Conservation (phyloP, 2,113 vertebrate species). For the Sapayoa aenigma region DNA sequence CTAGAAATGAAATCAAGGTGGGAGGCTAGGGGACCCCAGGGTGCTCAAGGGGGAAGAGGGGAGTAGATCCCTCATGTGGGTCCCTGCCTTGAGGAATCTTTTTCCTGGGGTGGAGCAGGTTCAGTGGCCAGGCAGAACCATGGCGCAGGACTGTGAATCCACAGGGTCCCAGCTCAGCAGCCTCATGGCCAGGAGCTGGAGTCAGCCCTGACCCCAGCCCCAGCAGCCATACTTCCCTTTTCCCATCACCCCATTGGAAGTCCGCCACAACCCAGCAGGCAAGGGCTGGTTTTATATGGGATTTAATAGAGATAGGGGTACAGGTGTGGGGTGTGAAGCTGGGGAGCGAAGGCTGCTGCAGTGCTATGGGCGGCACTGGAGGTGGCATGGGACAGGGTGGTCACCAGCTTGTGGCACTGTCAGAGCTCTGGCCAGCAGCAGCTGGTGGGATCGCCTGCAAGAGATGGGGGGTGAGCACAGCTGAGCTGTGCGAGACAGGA, state of each 20-base stretch:
- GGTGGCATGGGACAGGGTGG: rapidly evolving
- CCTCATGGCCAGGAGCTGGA: not conserved
- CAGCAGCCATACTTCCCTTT: not conserved
- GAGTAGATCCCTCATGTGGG: not conserved
- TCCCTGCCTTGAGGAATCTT: not conserved
- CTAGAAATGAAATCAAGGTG: not conserved
- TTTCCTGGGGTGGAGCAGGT: not conserved
- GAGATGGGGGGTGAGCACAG: not conserved
- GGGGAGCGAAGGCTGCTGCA: rapidly evolving
- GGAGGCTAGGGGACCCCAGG: not conserved
- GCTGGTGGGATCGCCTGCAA: not conserved
- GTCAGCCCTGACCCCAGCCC: not conserved
- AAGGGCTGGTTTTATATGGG: not conserved
- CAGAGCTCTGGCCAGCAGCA: not conserved
- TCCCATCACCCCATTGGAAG: rapidly evolving
- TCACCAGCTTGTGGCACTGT: rapidly evolving
- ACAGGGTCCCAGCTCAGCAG: rapidly evolving
- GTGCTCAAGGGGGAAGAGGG: not conserved
- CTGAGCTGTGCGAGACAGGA: not conserved
- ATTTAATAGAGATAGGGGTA: not conserved
- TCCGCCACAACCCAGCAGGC: not conserved
- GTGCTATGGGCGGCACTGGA: not conserved
- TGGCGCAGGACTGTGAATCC: not conserved
- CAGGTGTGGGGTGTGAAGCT: not conserved
- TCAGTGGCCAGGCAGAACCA: not conserved